A percentile compares a stretch with the other conserved stretches of the same genome.
These are phyloP conservation scores for Darevskia nairensis DNA, from an alignment of 2,797 vertebrate species.

Conservation along the genomic window DNA sequence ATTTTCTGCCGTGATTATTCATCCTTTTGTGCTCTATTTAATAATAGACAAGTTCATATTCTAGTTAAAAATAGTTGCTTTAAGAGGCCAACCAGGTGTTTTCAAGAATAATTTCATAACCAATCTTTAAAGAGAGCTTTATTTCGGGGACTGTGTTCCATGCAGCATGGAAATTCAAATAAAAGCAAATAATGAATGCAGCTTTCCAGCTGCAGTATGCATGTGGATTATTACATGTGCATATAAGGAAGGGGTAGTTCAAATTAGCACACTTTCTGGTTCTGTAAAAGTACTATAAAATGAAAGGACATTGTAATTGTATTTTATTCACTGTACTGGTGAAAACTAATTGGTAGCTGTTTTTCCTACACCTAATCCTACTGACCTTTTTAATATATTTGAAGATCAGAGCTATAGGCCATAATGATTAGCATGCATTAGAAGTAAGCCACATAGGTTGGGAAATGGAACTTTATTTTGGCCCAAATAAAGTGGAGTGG, in stretches of 20 bases:
- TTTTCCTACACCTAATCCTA: background rate
- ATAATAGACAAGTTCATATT: slow-evolving; percentile 53
- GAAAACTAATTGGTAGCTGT: background rate
- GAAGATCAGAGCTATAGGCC: too few relatives aligned
- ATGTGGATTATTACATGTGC: background rate
- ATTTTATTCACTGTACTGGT: background rate
- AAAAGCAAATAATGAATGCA: slow-evolving; percentile 58
- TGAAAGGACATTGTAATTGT: background rate
- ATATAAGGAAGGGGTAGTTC: background rate
- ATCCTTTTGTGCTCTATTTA: slow-evolving; percentile 55
- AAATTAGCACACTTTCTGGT: background rate
- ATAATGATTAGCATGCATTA: background rate
- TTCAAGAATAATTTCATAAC: slow-evolving; percentile 67
- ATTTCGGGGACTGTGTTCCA: slow-evolving; percentile 48
- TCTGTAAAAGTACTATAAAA: background rate
- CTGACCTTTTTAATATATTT: background rate
- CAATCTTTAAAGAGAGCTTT: slow-evolving; percentile 48
- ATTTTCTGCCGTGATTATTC: slow-evolving; percentile 44
- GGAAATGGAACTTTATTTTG: slow-evolving; percentile 14
- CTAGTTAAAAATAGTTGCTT: slow-evolving; percentile 64
- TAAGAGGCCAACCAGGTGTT: slow-evolving; percentile 57
- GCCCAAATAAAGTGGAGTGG: background rate
- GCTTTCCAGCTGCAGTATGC: slow-evolving; percentile 29
- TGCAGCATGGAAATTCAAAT: slow-evolving; percentile 63
- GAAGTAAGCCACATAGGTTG: background rate